These are phyloP conservation scores for Phataginus tetradactyla DNA, from an alignment of 2,797 vertebrate species.

Conservation along the genomic window DNA sequence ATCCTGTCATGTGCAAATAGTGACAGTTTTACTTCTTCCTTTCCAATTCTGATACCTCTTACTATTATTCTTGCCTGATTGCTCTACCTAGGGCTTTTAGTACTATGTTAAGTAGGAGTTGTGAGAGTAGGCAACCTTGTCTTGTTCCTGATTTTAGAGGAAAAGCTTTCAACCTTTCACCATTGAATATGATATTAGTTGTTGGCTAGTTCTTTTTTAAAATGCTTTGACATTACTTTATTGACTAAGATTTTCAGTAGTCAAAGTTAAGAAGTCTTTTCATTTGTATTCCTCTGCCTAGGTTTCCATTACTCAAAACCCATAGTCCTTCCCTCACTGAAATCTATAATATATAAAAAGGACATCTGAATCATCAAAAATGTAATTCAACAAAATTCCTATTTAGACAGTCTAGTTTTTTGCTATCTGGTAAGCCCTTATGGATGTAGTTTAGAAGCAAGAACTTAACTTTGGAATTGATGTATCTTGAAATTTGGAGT, in stretches of 20 bases:
- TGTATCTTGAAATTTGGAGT: not conserved
- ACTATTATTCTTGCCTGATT: no score
- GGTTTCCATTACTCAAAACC: not conserved
- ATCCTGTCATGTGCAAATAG: no score
- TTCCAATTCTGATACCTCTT: no score
- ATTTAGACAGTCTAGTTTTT: not conserved
- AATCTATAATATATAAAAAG: not conserved
- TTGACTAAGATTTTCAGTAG: constrained; percentile 50
- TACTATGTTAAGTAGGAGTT: no score
- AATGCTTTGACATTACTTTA: constrained; percentile 73
- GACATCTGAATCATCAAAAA: not conserved
- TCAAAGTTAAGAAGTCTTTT: not conserved
- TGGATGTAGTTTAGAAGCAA: not conserved
- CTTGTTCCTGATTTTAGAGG: no score
- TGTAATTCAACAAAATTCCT: not conserved
- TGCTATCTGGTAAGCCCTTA: not conserved
- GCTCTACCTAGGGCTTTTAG: no score
- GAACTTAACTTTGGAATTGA: not conserved
- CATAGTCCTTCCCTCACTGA: not conserved
- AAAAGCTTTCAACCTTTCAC: no score
- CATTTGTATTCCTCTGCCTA: not conserved
- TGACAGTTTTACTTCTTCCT: no score
- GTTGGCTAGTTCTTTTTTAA: no score
- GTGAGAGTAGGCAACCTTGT: no score
- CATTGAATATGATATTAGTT: no score